Percentiles rank a stretch among this genome's conserved stretches.
phyloP scores from a whole-genome alignment of 2,113 vertebrate species.

The Caretta caretta region DNA sequence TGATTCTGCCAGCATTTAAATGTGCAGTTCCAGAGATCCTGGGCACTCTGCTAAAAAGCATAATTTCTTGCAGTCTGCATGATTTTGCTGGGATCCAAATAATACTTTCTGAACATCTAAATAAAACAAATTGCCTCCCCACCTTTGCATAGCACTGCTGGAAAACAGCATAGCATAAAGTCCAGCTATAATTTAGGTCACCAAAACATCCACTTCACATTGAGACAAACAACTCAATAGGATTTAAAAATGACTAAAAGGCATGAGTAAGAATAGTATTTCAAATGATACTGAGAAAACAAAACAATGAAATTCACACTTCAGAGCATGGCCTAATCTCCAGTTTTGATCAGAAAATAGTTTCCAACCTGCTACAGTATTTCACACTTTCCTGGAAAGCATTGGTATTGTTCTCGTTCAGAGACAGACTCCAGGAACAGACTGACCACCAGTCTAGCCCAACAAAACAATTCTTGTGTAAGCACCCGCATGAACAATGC shows the following conservation, averaged over 20 bases:
- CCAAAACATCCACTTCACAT: not conserved
- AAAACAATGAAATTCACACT: not conserved
- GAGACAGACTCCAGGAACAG: not conserved
- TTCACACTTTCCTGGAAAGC: not conserved
- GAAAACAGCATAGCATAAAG: conserved; percentile 8
- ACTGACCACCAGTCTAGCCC: not conserved
- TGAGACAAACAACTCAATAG: not conserved
- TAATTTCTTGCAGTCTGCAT: not conserved
- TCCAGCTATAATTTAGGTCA: conserved; percentile 46
- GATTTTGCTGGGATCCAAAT: not conserved
- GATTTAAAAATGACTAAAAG: conserved; percentile 28
- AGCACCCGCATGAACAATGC: not conserved
- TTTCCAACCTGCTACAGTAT: not conserved
- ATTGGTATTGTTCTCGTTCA: not conserved
- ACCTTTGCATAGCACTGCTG: not conserved
- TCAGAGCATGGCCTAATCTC: not conserved
- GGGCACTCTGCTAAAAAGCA: not conserved
- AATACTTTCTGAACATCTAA: not conserved
- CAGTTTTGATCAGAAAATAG: not conserved
- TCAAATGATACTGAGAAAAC: not conserved
- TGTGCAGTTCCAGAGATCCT: not conserved
- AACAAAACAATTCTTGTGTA: not conserved
- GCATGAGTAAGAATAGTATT: not conserved
- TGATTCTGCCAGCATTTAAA: not conserved
- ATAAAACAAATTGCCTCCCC: not conserved